Evolutionary conservation across 2,888 invertebrate genomes (phyloP).

Genomic region (Drosophila buzzatii): DNA sequence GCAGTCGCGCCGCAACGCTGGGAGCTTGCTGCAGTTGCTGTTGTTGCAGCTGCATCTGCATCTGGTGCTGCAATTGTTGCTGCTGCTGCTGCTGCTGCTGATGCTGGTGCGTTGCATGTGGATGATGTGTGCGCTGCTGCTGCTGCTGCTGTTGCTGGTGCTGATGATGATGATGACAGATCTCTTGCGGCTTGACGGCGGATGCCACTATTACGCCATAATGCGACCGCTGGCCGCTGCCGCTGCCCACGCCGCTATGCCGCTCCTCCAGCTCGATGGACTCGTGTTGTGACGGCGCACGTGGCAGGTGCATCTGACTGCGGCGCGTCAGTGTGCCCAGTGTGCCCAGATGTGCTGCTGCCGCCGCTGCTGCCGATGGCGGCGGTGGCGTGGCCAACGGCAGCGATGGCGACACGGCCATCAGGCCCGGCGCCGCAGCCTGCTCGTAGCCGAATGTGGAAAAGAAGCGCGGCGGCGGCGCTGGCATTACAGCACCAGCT

Average conservation of each 20-base stretch:
- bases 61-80: conserved; percentile 81
- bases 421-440: conserved; percentile 47
- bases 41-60: conserved; percentile 53
- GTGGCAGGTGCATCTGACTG: conserved; percentile 65
- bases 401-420: conserved; percentile 58
- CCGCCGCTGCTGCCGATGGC: conserved; percentile 29
- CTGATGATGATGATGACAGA: conserved; percentile 84
- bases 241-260: conserved; percentile 57
- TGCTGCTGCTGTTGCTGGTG: conserved; percentile 83
- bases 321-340: conserved; percentile 73
- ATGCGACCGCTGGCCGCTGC: conserved; percentile 58
- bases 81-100: conserved; percentile 83
- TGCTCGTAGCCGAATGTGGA: conserved; percentile 85
- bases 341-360: conserved; percentile 50
- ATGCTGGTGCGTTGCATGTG: conserved; percentile 71
- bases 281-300: conserved; percentile 64
- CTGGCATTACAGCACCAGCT: conserved; percentile 59
- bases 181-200: conserved; percentile 67
- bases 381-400: conserved; percentile 54
- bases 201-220: conserved; percentile 65
- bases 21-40: conserved; percentile 54
- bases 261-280: conserved; percentile 83
- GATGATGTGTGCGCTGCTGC: conserved; percentile 42
- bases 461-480: conserved; percentile 82
- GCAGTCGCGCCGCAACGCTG: conserved; percentile 36